Evolutionary conservation across 1,140 invertebrate genomes (phyloP).

Genomic region (Nasonia giraulti): DNA sequence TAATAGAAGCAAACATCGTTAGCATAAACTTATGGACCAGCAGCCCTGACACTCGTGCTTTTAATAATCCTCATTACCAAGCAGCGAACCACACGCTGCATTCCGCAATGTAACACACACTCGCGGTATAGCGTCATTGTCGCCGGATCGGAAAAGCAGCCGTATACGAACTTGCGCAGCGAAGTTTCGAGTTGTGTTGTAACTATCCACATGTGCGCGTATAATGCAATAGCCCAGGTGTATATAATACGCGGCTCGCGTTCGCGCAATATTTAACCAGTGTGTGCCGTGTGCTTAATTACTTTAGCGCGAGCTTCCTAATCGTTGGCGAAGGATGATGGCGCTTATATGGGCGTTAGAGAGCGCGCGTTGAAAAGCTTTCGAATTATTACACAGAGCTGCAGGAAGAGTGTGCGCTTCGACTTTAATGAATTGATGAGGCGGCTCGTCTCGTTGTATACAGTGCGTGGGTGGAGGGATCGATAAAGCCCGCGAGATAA

Average conservation of each 20-base stretch:
- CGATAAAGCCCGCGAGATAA: not conserved
- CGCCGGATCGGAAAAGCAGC: not conserved
- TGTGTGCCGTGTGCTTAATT: slow-evolving; percentile 24
- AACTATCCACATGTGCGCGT: not conserved
- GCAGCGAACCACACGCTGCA: not conserved
- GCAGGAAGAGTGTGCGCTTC: not conserved
- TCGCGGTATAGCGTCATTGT: not conserved
- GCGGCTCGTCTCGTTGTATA: not conserved
- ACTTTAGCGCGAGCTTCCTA: slow-evolving; percentile 33
- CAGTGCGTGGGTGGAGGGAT: not conserved
- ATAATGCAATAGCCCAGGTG: not conserved
- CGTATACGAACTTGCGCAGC: not conserved
- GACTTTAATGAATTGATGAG: not conserved
- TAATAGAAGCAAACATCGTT: too few relatives aligned
- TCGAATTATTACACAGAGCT: not conserved
- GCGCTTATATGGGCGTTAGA: too few relatives aligned
- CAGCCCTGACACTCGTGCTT: too few relatives aligned
- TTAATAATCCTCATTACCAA: not conserved
- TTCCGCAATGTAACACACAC: not conserved
- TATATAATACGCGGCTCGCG: not conserved
- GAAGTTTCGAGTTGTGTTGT: slow-evolving; percentile 18
- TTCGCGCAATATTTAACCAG: slow-evolving; percentile 28
- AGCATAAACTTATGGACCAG: too few relatives aligned
- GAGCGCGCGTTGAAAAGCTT: not conserved
- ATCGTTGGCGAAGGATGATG: slow-evolving; percentile 26